Conservation (phyloP, 2,113 vertebrate genomes). For the Melanostigma gelatinosum region DNA sequence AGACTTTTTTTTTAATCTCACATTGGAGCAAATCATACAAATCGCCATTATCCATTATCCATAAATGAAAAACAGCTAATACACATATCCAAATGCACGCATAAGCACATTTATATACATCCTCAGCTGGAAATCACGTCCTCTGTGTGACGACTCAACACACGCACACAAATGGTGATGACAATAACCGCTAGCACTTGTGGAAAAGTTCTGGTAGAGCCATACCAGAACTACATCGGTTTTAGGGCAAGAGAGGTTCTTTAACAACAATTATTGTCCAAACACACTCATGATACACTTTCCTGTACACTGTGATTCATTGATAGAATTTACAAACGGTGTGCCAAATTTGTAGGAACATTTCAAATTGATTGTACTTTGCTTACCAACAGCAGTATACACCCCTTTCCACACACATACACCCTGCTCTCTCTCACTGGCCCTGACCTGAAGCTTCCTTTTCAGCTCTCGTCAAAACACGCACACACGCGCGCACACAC, state of each 20-base stretch:
- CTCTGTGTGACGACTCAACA: too few relatives aligned
- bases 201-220: too few relatives aligned
- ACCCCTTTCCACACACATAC: neutral
- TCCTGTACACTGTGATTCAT: neutral
- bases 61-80: too few relatives aligned
- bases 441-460: constrained; percentile 59
- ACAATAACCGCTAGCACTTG: too few relatives aligned
- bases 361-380: constrained; percentile 36
- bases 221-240: constrained; percentile 5
- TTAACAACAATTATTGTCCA: constrained; percentile 14
- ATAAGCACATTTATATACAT: too few relatives aligned
- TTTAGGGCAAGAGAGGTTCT: neutral
- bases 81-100: too few relatives aligned
- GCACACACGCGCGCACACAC: constrained; percentile 27
- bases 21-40: too few relatives aligned
- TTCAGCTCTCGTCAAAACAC: constrained; percentile 37
- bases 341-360: neutral
- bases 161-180: too few relatives aligned
- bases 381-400: neutral
- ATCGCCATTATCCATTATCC: too few relatives aligned
- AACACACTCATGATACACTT: neutral
- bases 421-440: constrained; percentile 13
- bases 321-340: neutral
- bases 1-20: too few relatives aligned
- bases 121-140: too few relatives aligned